Evolutionary conservation across 2,113 vertebrate species (phyloP).

Genomic region (Damaliscus lunatus): DNA sequence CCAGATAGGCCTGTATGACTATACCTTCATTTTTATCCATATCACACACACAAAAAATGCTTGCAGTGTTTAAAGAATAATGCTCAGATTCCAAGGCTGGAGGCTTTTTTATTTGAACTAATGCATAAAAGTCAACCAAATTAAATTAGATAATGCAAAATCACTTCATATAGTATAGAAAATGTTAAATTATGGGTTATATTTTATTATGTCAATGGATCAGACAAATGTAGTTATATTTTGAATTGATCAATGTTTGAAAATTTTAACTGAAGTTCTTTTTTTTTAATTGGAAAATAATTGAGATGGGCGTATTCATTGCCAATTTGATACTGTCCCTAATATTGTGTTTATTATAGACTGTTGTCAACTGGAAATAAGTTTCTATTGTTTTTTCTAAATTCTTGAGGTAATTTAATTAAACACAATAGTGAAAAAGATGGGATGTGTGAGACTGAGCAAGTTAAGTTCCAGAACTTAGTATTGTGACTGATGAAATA

Average conservation of each 20-base stretch:
- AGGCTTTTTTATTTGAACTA: neutral
- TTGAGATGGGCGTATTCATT: neutral
- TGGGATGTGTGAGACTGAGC: neutral
- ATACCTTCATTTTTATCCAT: neutral
- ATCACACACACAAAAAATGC: neutral
- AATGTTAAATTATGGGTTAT: neutral
- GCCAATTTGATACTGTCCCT: neutral
- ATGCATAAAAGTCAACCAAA: neutral
- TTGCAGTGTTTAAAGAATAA: neutral
- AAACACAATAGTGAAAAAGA: neutral
- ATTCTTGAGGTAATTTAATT: neutral
- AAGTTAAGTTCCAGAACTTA: neutral
- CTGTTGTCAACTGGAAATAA: neutral
- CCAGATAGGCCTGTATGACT: neutral
- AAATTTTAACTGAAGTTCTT: neutral
- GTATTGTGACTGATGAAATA: neutral
- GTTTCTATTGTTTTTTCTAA: neutral
- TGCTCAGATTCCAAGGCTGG: neutral
- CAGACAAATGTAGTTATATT: neutral
- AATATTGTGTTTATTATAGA: neutral
- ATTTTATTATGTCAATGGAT: neutral
- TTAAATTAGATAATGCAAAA: neutral
- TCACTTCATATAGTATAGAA: neutral
- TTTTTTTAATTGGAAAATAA: neutral
- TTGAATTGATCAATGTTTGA: neutral